Evolutionary conservation across 2,888 invertebrate genomes (phyloP).

Genomic region (Calephelis perditalis): DNA sequence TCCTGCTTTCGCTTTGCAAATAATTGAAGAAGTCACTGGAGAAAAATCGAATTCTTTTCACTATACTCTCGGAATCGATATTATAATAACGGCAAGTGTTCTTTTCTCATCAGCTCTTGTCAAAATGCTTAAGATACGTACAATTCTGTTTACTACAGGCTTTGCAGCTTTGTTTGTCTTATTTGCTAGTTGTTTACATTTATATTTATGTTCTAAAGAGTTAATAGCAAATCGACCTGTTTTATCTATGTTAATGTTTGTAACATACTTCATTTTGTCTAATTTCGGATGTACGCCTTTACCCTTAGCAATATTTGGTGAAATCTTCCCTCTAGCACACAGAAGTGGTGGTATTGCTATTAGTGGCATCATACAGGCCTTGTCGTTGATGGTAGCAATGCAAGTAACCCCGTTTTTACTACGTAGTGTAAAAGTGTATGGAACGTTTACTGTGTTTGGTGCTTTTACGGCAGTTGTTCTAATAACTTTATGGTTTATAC

Average conservation of each 20-base stretch:
- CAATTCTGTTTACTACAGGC: constrained; percentile 46
- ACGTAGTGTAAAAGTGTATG: constrained; percentile 41
- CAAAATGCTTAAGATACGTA: constrained; percentile 44
- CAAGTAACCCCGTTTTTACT: constrained; percentile 46
- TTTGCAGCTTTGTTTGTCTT: constrained; percentile 39
- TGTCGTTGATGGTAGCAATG: constrained; percentile 39
- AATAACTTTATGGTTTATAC: constrained; percentile 18
- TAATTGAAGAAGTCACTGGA: constrained; percentile 44
- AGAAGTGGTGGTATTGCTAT: constrained; percentile 38
- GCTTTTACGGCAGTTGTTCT: constrained; percentile 33
- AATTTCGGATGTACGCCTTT: constrained; percentile 49
- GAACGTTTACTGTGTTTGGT: constrained; percentile 50
- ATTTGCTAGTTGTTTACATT: constrained; percentile 38
- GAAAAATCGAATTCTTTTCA: constrained; percentile 27
- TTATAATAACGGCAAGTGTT: constrained; percentile 44
- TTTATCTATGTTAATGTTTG: constrained; percentile 43
- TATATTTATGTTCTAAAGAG: constrained; percentile 35
- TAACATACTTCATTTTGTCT: constrained; percentile 27
- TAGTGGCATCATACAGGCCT: constrained; percentile 39
- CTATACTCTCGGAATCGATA: constrained; percentile 40
- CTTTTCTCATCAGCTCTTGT: constrained; percentile 44
- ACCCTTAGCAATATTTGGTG: constrained; percentile 39
- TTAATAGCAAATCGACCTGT: constrained; percentile 37
- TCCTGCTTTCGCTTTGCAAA: constrained; percentile 46
- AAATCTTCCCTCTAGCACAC: too few species aligned